A percentile compares a stretch with the other conserved stretches of the same genome.
Conservation (phyloP, 2,113 vertebrate genomes). For the Oreotrochilus melanogaster region DNA sequence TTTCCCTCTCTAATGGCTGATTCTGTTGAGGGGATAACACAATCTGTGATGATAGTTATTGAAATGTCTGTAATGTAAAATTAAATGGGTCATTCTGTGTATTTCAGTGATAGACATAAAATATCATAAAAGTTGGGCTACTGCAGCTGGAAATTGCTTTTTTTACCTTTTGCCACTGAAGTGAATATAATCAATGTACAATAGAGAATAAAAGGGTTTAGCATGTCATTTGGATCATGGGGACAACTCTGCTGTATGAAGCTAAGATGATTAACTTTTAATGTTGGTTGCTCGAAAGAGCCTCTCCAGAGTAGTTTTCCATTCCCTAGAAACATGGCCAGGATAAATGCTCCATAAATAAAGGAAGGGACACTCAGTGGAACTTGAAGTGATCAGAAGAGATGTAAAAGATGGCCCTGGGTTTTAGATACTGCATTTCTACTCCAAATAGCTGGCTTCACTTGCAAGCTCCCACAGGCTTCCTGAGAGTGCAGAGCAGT, state of each 20-base stretch:
- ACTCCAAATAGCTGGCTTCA: conserved; percentile 16
- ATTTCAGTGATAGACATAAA: conserved; percentile 54
- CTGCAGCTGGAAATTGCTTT: conserved; percentile 4
- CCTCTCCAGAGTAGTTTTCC: conserved; percentile 37
- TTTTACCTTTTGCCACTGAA: conserved; percentile 43
- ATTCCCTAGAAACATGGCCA: conserved; percentile 20
- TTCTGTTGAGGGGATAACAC: conserved; percentile 35
- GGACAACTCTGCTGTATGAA: neutral
- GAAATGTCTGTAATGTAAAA: conserved; percentile 44
- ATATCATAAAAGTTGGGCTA: neutral
- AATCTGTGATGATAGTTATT: conserved; percentile 39
- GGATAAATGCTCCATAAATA: conserved; percentile 46
- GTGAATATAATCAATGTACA: conserved; percentile 28
- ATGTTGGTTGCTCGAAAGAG: conserved; percentile 40
- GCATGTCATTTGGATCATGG: neutral
- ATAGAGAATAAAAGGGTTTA: conserved; percentile 36
- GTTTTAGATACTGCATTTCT: conserved; percentile 44
- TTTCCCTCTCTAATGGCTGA: conserved; percentile 38
- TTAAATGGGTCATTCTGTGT: conserved; percentile 54
- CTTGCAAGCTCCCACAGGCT: conserved; percentile 4
- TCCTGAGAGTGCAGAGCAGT: neutral
- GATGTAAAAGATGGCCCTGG: neutral
- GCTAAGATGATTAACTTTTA: conserved; percentile 41
- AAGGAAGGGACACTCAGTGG: conserved; percentile 28
- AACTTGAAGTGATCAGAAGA: conserved; percentile 44